Evolutionary conservation across 1,140 invertebrate genomes (phyloP).

Genomic region (Manduca sexta): DNA sequence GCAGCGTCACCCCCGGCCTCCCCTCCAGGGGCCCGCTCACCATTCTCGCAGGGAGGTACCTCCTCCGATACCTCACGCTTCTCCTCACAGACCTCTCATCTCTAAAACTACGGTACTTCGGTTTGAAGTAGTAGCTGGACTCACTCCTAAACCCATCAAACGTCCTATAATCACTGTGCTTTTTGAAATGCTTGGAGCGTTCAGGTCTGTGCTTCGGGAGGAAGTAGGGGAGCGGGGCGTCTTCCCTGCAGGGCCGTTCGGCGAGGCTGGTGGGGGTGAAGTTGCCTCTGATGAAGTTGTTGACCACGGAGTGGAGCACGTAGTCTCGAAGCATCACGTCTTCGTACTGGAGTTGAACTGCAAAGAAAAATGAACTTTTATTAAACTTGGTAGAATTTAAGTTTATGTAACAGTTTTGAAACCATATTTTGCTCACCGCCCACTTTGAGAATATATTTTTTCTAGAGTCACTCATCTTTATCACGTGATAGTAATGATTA

Average conservation of each 20-base stretch:
- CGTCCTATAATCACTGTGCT: conserved; percentile 39
- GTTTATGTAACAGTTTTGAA: neutral
- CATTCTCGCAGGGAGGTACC: conserved; percentile 44
- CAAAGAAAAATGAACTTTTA: conserved; percentile 21
- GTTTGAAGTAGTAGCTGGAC: conserved; percentile 45
- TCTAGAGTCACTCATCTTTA: too few relatives aligned
- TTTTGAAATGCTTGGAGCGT: conserved; percentile 17
- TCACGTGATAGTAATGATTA: too few relatives aligned
- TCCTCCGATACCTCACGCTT: conserved; percentile 29
- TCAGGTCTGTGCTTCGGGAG: conserved; percentile 41
- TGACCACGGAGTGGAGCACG: conserved; percentile 50
- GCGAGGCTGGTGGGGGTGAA: conserved; percentile 53
- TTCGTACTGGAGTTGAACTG: conserved; percentile 55
- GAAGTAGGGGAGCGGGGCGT: conserved; percentile 48
- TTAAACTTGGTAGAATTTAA: neutral
- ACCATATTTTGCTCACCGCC: too few relatives aligned
- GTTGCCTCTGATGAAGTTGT: conserved; percentile 47
- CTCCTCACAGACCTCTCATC: conserved; percentile 35
- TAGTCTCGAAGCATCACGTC: conserved; percentile 47
- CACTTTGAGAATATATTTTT: too few relatives aligned
- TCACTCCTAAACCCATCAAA: conserved; percentile 14
- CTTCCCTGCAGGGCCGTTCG: conserved; percentile 47
- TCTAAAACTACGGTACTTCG: conserved; percentile 36
- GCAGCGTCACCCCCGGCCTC: conserved; percentile 37
- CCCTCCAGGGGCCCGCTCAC: conserved; percentile 45